phyloP scores from a whole-genome alignment of 2,888 invertebrate genomes.

The Apoderus coryli region DNA sequence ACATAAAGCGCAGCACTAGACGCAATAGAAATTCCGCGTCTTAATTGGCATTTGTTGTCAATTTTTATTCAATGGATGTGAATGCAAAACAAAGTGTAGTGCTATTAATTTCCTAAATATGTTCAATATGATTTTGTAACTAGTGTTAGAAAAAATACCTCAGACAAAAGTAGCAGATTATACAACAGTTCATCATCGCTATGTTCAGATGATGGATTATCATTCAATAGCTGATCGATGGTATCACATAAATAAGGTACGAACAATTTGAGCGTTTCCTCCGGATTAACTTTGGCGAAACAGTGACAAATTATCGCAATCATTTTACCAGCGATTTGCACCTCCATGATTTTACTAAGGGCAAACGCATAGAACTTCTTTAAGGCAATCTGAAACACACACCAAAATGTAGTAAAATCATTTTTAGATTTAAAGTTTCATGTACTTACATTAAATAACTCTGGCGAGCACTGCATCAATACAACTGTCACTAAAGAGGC shows the following conservation, averaged over 20 bases:
- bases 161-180: constrained; percentile 57
- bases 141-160: constrained; percentile 30
- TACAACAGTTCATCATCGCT: constrained; percentile 67
- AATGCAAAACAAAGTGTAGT: too few relatives aligned
- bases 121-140: too few relatives aligned
- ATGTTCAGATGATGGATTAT: constrained; percentile 59
- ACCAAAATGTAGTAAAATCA: too few relatives aligned
- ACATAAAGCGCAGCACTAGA: too few relatives aligned
- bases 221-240: constrained; percentile 43
- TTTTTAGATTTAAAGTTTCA: too few relatives aligned
- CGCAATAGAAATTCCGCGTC: too few relatives aligned
- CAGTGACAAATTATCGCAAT: constrained; percentile 57
- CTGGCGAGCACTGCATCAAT: constrained; percentile 56
- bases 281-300: constrained; percentile 51
- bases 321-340: constrained; percentile 68
- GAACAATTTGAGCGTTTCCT: constrained; percentile 53
- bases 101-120: too few relatives aligned
- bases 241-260: constrained; percentile 57
- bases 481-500: constrained; percentile 52
- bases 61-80: too few relatives aligned
- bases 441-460: constrained; percentile 37
- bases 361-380: constrained; percentile 62
- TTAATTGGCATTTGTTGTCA: too few relatives aligned
- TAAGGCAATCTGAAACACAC: constrained; percentile 42
- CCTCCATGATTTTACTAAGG: constrained; percentile 63